Evolutionary conservation across 2,888 invertebrate genomes (phyloP).

Genomic region (Andrena bicolor): DNA sequence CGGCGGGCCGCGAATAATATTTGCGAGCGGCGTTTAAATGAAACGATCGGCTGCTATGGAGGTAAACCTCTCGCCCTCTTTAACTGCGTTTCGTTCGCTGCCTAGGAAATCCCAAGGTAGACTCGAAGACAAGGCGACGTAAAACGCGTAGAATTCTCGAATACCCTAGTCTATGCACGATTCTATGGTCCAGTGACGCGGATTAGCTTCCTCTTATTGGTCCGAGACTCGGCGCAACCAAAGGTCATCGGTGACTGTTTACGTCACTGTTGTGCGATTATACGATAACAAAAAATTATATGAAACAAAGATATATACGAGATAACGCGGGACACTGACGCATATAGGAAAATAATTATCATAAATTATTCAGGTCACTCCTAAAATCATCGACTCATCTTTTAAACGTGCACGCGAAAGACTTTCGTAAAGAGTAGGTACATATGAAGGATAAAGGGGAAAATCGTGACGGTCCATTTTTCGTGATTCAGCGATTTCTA

Average conservation of each 20-base stretch:
- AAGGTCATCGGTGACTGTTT: constrained; percentile 5
- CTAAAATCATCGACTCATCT: no score
- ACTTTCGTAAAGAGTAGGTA: no score
- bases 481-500: no score
- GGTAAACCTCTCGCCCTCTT: constrained; percentile 9
- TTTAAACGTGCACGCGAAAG: no score
- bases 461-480: no score
- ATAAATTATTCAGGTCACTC: no score
- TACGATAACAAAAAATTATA: neutral
- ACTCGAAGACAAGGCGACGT: neutral
- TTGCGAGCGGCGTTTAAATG: constrained; percentile 35
- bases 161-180: neutral
- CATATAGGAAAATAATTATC: no score
- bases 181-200: neutral
- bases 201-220: neutral
- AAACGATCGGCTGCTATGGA: constrained; percentile 25
- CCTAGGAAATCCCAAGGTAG: neutral
- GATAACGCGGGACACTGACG: no score
- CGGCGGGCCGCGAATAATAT: constrained; percentile 33
- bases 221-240: neutral
- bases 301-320: neutral
- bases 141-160: neutral
- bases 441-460: no score
- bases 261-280: neutral
- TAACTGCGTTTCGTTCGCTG: neutral